A percentile compares a stretch with the other conserved stretches of the same genome.
phyloP scores from a whole-genome alignment of 2,113 vertebrate species.

The Catharus fuscescens region DNA sequence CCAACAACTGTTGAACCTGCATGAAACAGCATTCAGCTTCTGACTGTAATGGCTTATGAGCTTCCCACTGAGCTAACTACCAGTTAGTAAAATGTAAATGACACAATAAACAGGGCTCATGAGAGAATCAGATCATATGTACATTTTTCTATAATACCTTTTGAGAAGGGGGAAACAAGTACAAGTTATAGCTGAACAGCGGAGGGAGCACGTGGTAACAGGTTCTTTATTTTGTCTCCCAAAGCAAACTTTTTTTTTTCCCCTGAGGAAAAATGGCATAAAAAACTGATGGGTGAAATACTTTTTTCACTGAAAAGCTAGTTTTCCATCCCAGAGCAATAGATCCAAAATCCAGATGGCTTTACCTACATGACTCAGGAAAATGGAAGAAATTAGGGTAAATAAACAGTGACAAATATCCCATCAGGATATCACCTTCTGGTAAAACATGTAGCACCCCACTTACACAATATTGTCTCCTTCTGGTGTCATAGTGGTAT shows the following conservation, averaged over 20 bases:
- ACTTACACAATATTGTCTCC: background rate
- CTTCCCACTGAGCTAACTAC: slow-evolving; percentile 16
- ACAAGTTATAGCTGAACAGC: background rate
- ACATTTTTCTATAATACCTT: background rate
- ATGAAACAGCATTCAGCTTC: background rate
- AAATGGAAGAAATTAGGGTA: background rate
- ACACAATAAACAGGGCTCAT: background rate
- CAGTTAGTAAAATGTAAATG: slow-evolving; percentile 28
- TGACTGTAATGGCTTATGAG: background rate
- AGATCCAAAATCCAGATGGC: background rate
- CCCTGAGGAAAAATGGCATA: background rate
- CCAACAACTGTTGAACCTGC: background rate
- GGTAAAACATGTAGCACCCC: background rate
- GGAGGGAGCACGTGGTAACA: background rate
- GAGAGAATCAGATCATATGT: background rate
- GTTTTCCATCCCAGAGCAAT: background rate
- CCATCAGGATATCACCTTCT: background rate
- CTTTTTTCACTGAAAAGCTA: background rate
- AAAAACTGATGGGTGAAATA: background rate
- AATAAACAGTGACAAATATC: background rate
- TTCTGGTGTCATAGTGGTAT: background rate
- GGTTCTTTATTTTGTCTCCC: background rate
- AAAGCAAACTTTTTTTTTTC: background rate
- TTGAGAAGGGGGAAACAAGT: background rate
- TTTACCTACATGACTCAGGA: background rate